Evolutionary conservation across 2,113 vertebrate genomes (phyloP), one percentile per base, ranked within the genome.

Genomic region (Sarotherodon lohbergeri): DNA sequence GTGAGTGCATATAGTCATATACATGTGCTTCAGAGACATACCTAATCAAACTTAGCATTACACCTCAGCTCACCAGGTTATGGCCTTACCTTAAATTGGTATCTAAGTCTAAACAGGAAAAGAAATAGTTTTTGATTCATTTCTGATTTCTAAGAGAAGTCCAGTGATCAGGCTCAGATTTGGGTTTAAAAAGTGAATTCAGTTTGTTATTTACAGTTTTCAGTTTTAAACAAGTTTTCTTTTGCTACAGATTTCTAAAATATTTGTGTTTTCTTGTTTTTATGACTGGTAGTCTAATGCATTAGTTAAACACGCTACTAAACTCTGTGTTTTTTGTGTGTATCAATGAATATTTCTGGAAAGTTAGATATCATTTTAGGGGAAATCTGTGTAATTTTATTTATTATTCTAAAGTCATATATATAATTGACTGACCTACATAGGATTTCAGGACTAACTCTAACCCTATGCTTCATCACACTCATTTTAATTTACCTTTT

Each of bases 41-140:
- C 34, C 0, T 39, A 36, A 66, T 63, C 5, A n/a, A n/a, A 0
- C 32, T 34, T 6, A 0, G 2, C 32, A 66, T 36, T 66, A 2
- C 3, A 66, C 10, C 34, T 66, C 61, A 66, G 32, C 61, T 66
- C 61, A 13, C 1, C 61, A n/a, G 34, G 61, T 36, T n/a, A n/a
- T 63, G 4, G 32, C 10, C 34, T 66, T 39, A 66, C 17, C 61
- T 66, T 22, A 66, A 36, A 39, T 66, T 39, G 34, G 32, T 63
- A 32, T 63, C 32, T 63, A 4, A 1, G 17, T 36, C 32, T 36
- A 36, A 36, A 63, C 17, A 12, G 16, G 59, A 63, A 63, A 63
- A 0, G 0, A 63, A n/a, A 63, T 11, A 12, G 59, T 63, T 63
- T 63, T 36, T 2, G 32, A 63, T 0, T 36, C 17, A 1, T 63